Percentiles rank a stretch among this genome's conserved stretches.
These are phyloP conservation scores for Drosophila rhopaloa DNA, from an alignment of 1,140 invertebrate species.

Conservation along the genomic window DNA sequence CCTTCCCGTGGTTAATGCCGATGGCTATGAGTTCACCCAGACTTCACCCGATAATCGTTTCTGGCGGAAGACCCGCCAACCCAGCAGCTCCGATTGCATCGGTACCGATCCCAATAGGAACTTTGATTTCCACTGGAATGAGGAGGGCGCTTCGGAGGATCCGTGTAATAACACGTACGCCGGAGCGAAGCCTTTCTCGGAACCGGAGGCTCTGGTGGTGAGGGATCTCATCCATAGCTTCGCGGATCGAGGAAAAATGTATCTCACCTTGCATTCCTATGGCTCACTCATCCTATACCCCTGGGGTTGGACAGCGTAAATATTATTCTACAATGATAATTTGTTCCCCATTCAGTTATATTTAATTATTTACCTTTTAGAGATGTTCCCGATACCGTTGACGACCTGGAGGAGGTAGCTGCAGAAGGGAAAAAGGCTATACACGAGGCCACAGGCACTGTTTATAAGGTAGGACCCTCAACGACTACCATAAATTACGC, in stretches of 20 bases:
- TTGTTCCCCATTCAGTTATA: neutral
- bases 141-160: constrained; percentile 87
- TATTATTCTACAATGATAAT: neutral
- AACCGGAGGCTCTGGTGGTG: constrained; percentile 87
- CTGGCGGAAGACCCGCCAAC: constrained; percentile 85
- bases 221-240: constrained; percentile 85
- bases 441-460: constrained; percentile 84
- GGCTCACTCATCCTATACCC: constrained; percentile 89
- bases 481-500: constrained; percentile 85
- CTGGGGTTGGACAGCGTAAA: constrained; percentile 88
- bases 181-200: constrained; percentile 89
- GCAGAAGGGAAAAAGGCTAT: constrained; percentile 84
- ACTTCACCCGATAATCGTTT: constrained; percentile 83
- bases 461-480: constrained; percentile 87
- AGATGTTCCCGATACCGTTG: constrained; percentile 73
- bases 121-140: constrained; percentile 88
- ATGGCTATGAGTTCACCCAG: constrained; percentile 82
- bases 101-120: constrained; percentile 89
- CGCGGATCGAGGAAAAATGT: constrained; percentile 86
- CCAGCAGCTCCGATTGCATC: constrained; percentile 79
- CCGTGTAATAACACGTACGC: constrained; percentile 88
- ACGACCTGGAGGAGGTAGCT: constrained; percentile 84
- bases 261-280: constrained; percentile 89
- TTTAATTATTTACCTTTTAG: constrained; percentile 9
- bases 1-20: constrained; percentile 86